Evolutionary conservation across 2,113 vertebrate genomes (phyloP).

Genomic region (Thamnaconus septentrionalis): DNA sequence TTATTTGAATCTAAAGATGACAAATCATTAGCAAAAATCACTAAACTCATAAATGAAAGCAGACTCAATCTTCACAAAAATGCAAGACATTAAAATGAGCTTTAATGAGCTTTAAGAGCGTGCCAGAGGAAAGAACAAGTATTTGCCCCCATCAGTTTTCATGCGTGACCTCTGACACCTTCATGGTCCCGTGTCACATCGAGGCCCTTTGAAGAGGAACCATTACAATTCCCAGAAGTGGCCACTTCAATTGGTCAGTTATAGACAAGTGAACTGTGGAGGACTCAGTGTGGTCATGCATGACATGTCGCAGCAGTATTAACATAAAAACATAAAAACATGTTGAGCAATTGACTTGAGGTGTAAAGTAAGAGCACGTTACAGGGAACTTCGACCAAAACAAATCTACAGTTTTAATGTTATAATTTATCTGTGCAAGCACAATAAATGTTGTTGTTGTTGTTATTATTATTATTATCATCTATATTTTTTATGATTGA

Average conservation of each 20-base stretch:
- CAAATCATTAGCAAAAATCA: no score
- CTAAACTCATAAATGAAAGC: no score
- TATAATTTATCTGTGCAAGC: no score
- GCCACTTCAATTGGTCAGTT: constrained; percentile 67
- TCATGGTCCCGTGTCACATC: constrained; percentile 49
- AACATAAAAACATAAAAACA: background rate
- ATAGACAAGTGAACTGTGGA: constrained; percentile 41
- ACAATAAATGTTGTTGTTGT: no score
- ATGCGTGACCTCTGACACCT: constrained; percentile 59
- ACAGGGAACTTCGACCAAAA: no score
- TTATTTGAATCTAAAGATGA: no score
- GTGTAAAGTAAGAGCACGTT: no score
- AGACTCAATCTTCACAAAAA: no score
- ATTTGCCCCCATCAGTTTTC: constrained; percentile 52
- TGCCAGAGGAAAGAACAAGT: constrained; percentile 40
- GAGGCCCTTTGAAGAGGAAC: constrained; percentile 53
- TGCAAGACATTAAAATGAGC: no score
- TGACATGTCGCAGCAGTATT: background rate
- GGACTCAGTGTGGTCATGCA: constrained; percentile 17
- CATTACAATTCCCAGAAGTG: constrained; percentile 71
- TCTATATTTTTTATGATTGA: background rate
- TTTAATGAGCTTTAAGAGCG: background rate
- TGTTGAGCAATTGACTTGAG: no score
- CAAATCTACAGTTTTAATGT: no score
- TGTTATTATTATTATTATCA: background rate